Base-by-base conservation (phyloP, 2,113 vertebrate species). In the Zeus faber region DNA sequence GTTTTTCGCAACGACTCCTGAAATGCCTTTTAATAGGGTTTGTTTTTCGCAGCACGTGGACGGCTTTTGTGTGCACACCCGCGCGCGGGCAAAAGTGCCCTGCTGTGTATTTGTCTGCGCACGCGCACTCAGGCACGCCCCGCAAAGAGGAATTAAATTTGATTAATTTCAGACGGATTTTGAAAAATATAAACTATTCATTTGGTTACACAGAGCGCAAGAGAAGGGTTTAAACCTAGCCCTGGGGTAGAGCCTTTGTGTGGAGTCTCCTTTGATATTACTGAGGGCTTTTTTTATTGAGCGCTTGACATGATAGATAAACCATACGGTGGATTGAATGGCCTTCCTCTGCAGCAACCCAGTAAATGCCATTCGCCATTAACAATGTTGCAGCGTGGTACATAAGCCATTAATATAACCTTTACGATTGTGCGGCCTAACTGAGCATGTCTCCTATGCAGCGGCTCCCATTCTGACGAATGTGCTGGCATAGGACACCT, bases 301-400 rank as follows among this genome's bases (percentile, higher is more conserved):
- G 80, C 62, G 66, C 65, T 86, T 88, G 86, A 87, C 86, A 88
- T 85, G 85, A 89, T 79, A 88, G 87, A 87, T 86, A 88, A 89
- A 87, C 74, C 82, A 80, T 83, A 86, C 70, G 80, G 74, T 79
- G 79, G 72, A 82, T 81, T 78, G 82, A 86, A 85, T 78, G 67
- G 81, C 76, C 86, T 81, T 75, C 76, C 46, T 81, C 74, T 76
- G 77, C 77, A 78, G 76, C 83, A 84, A n/a, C 64, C 73, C 72
- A 82, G 84, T 74, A 86, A 87, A 88, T 88, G 85, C 70, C 80
- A 84, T 86, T 85, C 85, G 83, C 85, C 79, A 87, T 89, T 89
- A 89, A 85, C 82, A 87, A 82, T 83, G 49, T 77, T 79, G 77
- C 72, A 83, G 70, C 71, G 78, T 72, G 77, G 80, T 81, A 86